Percentiles rank a stretch among this genome's conserved stretches.
These are phyloP conservation scores for Parelbella ahira DNA, from an alignment of 2,888 invertebrate genomes.

Conservation along the genomic window DNA sequence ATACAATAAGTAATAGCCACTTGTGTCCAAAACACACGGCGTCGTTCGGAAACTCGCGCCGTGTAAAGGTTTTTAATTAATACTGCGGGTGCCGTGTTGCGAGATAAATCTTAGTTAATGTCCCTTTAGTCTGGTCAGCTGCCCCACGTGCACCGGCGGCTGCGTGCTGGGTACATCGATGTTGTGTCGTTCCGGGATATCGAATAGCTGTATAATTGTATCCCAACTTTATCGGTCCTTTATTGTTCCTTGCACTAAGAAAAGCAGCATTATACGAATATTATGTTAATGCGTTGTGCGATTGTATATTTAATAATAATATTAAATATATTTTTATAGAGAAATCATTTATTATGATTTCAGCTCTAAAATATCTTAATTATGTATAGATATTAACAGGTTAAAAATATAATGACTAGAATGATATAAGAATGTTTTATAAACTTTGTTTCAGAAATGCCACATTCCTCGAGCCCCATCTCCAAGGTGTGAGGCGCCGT, in stretches of 20 bases:
- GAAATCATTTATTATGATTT: too few species aligned
- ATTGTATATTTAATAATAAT: too few species aligned
- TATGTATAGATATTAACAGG: too few species aligned
- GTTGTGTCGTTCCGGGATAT: slow-evolving; percentile 32
- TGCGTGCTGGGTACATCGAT: slow-evolving; percentile 51
- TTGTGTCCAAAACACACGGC: slow-evolving; percentile 26
- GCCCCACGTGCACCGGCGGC: slow-evolving; percentile 50
- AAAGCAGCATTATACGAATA: too few species aligned
- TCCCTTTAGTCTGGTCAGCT: slow-evolving; percentile 66
- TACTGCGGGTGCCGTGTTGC: slow-evolving; percentile 52
- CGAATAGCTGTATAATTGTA: slow-evolving; percentile 1
- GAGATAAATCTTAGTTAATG: slow-evolving; percentile 78
- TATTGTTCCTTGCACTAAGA: too few species aligned
- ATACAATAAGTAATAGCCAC: slow-evolving; percentile 45
- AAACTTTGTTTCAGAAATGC: slow-evolving; percentile 87
- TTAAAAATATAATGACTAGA: too few species aligned
- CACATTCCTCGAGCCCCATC: slow-evolving; percentile 87
- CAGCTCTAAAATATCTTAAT: too few species aligned
- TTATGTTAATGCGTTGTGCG: too few species aligned
- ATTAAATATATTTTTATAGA: too few species aligned
- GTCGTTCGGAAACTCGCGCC: slow-evolving; percentile 30
- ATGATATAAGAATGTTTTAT: too few species aligned
- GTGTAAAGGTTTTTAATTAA: slow-evolving; percentile 75
- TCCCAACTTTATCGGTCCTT: too few species aligned
- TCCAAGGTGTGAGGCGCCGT: slow-evolving; percentile 81